These are phyloP conservation scores for Epinephelus fuscoguttatus DNA, from an alignment of 2,113 vertebrate species.

Conservation along the genomic window DNA sequence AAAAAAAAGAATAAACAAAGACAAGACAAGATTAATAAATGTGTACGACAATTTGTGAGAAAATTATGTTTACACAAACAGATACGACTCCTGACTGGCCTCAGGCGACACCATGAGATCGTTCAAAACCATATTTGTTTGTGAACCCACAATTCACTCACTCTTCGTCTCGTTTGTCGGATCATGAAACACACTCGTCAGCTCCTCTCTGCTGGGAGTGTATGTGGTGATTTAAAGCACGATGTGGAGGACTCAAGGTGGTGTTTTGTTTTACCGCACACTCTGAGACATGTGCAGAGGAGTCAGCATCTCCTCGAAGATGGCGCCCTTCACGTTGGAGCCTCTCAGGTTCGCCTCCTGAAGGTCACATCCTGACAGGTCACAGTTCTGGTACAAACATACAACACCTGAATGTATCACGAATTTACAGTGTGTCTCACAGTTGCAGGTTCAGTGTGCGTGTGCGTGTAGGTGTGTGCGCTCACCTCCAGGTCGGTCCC, in stretches of 20 bases:
- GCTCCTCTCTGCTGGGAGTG: background rate
- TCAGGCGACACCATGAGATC: too few relatives aligned
- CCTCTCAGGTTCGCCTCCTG: slow-evolving; percentile 96
- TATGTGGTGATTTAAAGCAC: background rate
- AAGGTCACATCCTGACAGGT: slow-evolving; percentile 94
- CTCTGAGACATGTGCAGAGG: slow-evolving; percentile 98
- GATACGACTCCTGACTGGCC: too few relatives aligned
- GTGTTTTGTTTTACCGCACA: slow-evolving; percentile 86
- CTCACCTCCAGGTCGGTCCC: slow-evolving; percentile 94
- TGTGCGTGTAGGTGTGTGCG: background rate
- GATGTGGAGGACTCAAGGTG: background rate
- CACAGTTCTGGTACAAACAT: slow-evolving; percentile 89
- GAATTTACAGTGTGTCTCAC: background rate
- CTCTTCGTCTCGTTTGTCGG: background rate
- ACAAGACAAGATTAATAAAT: too few relatives aligned
- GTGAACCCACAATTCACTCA: background rate
- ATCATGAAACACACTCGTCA: background rate
- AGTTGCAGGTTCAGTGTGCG: background rate
- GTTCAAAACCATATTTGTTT: background rate
- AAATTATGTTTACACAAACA: too few relatives aligned
- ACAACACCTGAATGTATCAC: background rate
- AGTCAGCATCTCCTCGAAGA: slow-evolving; percentile 98
- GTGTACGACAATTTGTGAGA: too few relatives aligned
- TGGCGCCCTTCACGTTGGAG: slow-evolving; percentile 96
- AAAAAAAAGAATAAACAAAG: too few relatives aligned